phyloP scores from a whole-genome alignment of 2,888 invertebrate genomes.

The Polyommatus iphigenia region DNA sequence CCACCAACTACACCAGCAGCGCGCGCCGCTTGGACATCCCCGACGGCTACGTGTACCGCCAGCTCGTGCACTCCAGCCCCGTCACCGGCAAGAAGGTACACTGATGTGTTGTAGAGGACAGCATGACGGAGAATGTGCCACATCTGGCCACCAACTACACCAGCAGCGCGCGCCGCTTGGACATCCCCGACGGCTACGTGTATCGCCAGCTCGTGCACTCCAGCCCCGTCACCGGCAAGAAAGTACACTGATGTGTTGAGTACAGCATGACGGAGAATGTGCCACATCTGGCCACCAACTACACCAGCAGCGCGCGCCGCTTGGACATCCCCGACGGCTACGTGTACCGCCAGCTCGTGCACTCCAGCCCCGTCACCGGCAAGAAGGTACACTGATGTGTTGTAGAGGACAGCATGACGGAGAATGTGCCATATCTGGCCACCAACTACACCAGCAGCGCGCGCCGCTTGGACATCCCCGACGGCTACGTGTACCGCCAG shows the following conservation, averaged over 20 bases:
- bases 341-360: slow-evolving; percentile 41
- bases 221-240: neutral
- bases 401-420: too few relatives aligned
- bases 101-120: too few relatives aligned
- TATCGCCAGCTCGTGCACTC: slow-evolving; percentile 41
- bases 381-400: too few relatives aligned
- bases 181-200: slow-evolving; percentile 48
- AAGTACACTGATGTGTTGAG: too few relatives aligned
- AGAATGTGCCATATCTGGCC: too few relatives aligned
- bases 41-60: slow-evolving; percentile 45
- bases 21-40: slow-evolving; percentile 48
- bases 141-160: too few relatives aligned
- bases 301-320: slow-evolving; percentile 44
- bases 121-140: too few relatives aligned
- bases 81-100: neutral
- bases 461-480: slow-evolving; percentile 46
- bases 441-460: slow-evolving; percentile 40
- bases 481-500: slow-evolving; percentile 46
- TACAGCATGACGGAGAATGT: too few relatives aligned
- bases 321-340: slow-evolving; percentile 49
- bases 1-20: slow-evolving; percentile 48
- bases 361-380: neutral
- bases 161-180: slow-evolving; percentile 46
- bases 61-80: slow-evolving; percentile 31
- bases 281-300: too few relatives aligned